Conservation (phyloP, 53 echinoderm and acorn worm genomes). For the Actinopyga echinites region DNA sequence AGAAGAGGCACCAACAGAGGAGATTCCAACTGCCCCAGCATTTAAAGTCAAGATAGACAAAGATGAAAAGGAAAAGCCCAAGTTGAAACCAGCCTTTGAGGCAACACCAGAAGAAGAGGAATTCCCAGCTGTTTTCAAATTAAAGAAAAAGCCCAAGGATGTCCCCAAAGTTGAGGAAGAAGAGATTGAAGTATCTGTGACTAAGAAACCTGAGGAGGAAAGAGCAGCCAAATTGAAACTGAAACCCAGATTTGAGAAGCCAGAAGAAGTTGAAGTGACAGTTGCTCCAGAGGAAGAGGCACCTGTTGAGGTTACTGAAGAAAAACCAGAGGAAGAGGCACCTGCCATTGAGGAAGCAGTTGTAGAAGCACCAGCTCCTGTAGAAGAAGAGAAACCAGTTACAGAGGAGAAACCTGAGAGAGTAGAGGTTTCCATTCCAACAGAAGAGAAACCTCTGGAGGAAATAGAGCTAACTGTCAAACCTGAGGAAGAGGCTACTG, state of each 20-base stretch:
- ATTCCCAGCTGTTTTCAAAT: not conserved
- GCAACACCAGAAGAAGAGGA: slow-evolving; percentile 32
- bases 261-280: slow-evolving; percentile 45
- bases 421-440: slow-evolving; percentile 31
- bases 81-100: slow-evolving; percentile 8
- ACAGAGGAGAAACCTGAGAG: slow-evolving; percentile 52
- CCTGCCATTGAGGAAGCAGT: slow-evolving; percentile 41
- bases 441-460: slow-evolving; percentile 52
- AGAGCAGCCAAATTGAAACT: slow-evolving; percentile 18
- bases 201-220: slow-evolving; percentile 33
- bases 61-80: slow-evolving; percentile 12
- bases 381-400: slow-evolving; percentile 45
- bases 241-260: slow-evolving; percentile 34
- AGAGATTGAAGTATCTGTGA: slow-evolving; percentile 1
- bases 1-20: slow-evolving; percentile 61
- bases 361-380: slow-evolving; percentile 42
- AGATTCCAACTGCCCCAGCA: not conserved
- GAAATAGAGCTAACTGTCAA: slow-evolving; percentile 54
- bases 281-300: slow-evolving; percentile 19
- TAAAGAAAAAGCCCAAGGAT: slow-evolving; percentile 30
- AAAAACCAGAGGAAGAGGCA: slow-evolving; percentile 49
- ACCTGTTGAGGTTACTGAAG: slow-evolving; percentile 13
- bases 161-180: not conserved
- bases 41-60: slow-evolving; percentile 6
- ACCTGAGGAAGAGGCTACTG: slow-evolving; percentile 47